These are phyloP conservation scores for Serinus canaria DNA, from an alignment of 2,113 vertebrate species.

Conservation along the genomic window DNA sequence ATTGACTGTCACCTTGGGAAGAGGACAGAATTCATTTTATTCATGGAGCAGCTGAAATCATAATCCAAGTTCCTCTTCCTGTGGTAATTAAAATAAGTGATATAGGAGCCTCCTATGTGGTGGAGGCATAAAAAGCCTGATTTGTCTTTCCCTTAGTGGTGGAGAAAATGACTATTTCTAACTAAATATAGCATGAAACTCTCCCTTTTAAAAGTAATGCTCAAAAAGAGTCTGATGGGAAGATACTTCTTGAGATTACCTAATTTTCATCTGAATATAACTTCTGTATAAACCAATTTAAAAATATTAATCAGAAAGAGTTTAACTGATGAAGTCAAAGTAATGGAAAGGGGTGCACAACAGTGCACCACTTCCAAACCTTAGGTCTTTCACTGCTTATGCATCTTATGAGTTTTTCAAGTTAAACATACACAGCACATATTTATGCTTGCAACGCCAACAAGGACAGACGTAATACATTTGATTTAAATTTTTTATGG, in stretches of 20 bases:
- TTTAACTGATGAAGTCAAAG: background rate
- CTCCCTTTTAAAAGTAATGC: background rate
- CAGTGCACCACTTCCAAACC: background rate
- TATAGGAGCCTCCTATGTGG: background rate
- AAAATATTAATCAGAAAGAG: background rate
- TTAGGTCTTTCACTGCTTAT: background rate
- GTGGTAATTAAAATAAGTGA: background rate
- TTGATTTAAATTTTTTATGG: background rate
- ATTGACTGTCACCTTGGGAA: background rate
- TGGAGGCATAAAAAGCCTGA: background rate
- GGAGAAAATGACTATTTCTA: background rate
- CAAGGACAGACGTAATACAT: background rate
- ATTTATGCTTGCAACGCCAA: background rate
- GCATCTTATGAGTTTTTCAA: background rate
- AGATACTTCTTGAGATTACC: background rate
- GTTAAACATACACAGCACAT: background rate
- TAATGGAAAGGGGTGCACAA: background rate
- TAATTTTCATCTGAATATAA: background rate
- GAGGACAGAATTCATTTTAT: background rate
- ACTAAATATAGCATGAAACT: background rate
- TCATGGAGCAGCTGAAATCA: background rate
- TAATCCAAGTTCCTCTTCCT: background rate
- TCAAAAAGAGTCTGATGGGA: background rate
- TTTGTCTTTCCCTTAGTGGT: background rate
- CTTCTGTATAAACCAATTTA: background rate